Evolutionary conservation across 2,113 vertebrate genomes (phyloP), one percentile per base, ranked within the genome.

Genomic region (Clarias gariepinus): DNA sequence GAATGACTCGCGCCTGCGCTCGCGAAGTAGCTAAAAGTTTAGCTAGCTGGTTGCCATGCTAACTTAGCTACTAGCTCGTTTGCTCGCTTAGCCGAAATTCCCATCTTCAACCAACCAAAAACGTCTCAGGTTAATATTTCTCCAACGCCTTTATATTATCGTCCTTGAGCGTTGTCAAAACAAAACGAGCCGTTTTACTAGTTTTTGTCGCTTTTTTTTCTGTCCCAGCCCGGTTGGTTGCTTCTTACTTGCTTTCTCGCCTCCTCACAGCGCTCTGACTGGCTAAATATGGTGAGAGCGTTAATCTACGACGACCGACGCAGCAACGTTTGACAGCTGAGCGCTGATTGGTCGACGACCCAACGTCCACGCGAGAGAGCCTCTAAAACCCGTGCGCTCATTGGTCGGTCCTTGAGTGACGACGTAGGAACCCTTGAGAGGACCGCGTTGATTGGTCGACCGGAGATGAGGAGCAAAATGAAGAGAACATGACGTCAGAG

Each of bases 251-350:
- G 11, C 52, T 55, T 36, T 8, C 53, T 58, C 78, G 30, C 78
- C 78, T 61, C 57, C 57, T 81, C 78, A 23, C 30, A 30, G 30
- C 57, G 57, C 58, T 81, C 86, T 10, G 92, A 91, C 93, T 91
- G 91, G 91, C 95, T 95, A 94, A 94, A 95, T 95, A 95, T 95
- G 95, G 94, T 92, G 94, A 93, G 94, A 92, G 93, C 92, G 91
- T 87, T 89, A 61, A 82, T 92, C 87, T 92, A 92, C 93, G 93
- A 94, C 93, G 92, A 92, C 91, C 90, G 66, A 84, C 52, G 93
- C 93, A 92, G 92, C 93, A 94, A 93, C 92, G 86, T 80, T 68
- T 85, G 89, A 76, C 83, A 87, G 89, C 83, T 76, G 57, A 81
- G 52, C 79, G 83, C 57, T 88, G 88, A 91, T 91, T 91, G 89